Conservation (phyloP, 1,140 invertebrate genomes). For the Lethrus apterus region DNA sequence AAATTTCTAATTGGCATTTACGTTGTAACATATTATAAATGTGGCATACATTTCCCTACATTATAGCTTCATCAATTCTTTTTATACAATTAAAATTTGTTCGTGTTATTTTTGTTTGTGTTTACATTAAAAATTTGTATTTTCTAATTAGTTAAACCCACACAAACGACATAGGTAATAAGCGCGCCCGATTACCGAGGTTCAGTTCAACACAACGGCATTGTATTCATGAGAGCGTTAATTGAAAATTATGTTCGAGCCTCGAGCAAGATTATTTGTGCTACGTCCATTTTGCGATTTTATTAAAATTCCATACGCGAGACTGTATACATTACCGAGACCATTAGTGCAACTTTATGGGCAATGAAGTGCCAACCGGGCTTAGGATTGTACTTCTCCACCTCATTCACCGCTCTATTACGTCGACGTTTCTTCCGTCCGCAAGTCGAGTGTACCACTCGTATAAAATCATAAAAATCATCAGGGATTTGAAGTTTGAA, state of each 20-base stretch:
- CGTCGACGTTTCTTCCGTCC: constrained; percentile 3
- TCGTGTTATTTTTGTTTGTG: constrained; percentile 1
- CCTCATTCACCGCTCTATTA: constrained; percentile 9
- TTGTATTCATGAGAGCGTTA: constrained; percentile 11
- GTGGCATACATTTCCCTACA: too few relatives aligned
- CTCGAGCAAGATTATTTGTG: constrained; percentile 3
- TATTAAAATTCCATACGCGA: constrained; percentile 11
- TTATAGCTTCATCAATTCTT: too few relatives aligned
- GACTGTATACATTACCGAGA: constrained; percentile 6
- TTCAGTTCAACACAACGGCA: too few relatives aligned
- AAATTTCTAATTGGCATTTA: too few relatives aligned
- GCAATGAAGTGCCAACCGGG: constrained; percentile 8
- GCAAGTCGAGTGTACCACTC: too few relatives aligned
- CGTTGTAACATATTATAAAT: too few relatives aligned
- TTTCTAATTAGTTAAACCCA: neutral
- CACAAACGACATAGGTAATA: neutral
- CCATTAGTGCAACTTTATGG: constrained; percentile 13
- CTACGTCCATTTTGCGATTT: constrained; percentile 4
- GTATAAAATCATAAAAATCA: too few relatives aligned
- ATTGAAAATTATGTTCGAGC: constrained; percentile 10
- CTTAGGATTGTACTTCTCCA: constrained; percentile 10
- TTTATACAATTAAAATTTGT: too few relatives aligned
- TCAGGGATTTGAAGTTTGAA: too few relatives aligned
- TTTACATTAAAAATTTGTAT: too few relatives aligned
- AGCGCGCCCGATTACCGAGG: constrained; percentile 1